Base-by-base conservation (phyloP, 2,888 invertebrate species). In the Noctua janthe region DNA sequence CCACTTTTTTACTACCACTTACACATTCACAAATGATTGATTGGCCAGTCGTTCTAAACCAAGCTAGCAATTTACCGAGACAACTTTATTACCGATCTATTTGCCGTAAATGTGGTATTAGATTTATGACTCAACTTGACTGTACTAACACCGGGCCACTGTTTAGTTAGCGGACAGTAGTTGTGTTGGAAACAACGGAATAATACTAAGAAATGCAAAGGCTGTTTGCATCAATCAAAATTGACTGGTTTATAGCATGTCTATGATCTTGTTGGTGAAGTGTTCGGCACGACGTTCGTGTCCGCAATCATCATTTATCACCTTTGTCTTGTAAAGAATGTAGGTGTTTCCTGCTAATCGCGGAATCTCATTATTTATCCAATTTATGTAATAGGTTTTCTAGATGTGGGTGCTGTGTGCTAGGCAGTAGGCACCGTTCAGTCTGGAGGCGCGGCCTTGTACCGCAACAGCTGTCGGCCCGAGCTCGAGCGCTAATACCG, bases 51-150 rank as follows among this genome's bases (percentile, higher is more conserved):
- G 84, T 86, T 87, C 84, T 89, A 82, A 89, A 84, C 86, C 84
- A 87, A 92, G 89, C 89, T 83, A 82, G 86, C 87, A 90, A 89
- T 91, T 91, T 90, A 88, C 86, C 78, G 78, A 90, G 90, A 92
- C 92, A 92, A 91, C 89, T 95, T 95, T 93, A 94, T 91, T 91
- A 91, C 89, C 89, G 89, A 92, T 92, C 89, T 90, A 91, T 90
- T 93, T 93, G 91, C 91, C 88, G 91, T 94, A 92, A 94, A 94
- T 87, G 89, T 89, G 86, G 82, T 80, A 84, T 89, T 91, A 91
- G 92, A 92, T 94, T 95, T 95, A 93, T 90, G 91, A 90, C 83
- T 89, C 82, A 69, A 84, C 84, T 79, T 66, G 69, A 64, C 69
- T 74, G 59, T 70, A 54, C 73, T 66, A 51, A 86, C 78, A 81